Evolutionary conservation across 2,797 vertebrate genomes (phyloP), one percentile per base, ranked within the genome.

Genomic region (Poecile montanus): DNA sequence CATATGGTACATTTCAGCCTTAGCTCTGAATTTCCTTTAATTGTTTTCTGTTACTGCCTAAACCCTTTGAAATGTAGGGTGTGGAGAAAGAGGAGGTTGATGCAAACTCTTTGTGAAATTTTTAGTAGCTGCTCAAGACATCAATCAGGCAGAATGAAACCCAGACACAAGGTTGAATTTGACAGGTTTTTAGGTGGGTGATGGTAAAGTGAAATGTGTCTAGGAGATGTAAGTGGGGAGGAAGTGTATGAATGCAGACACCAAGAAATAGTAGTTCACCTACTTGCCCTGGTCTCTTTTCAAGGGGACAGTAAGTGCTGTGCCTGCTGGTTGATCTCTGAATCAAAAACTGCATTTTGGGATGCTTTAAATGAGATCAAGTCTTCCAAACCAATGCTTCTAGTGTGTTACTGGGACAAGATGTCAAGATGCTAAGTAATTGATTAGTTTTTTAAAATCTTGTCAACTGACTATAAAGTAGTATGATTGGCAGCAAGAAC

Each of bases 1-100:
- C 80, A 61, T 82, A 96, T 72, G 88, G 67, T 91, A 71, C 2
- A 0, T 94, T 95, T 96, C 88, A 95, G 63, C 53, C 79, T 85
- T 88, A 79, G 86, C 65, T 84, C 86, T 85, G 76, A 85, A 83
- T 95, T 96, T 97, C 94, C 94, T 96, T 91, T 93, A 84, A 96
- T 97, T 97, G 94, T 96, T 92, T 91, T 95, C 73, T 93, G 60
- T 87, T 81, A 75, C 51, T 95, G 79, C 67, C 89, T 94, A 73
- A 95, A 90, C 53, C 53, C 89, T 91, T 96, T 94, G 92, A 94
- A 96, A 97, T 93, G 92, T 53, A 83, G 95, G 95, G 89, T 91
- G 94, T 96, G 93, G 91, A 73, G 42, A 95, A 71, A 79, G 51
- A 84, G 72, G n/a, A 94, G 91, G 47, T 63, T 90, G 87, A 91